Base-by-base conservation (phyloP, 2,888 invertebrate genomes). In the Microctonus aethiopoides region DNA sequence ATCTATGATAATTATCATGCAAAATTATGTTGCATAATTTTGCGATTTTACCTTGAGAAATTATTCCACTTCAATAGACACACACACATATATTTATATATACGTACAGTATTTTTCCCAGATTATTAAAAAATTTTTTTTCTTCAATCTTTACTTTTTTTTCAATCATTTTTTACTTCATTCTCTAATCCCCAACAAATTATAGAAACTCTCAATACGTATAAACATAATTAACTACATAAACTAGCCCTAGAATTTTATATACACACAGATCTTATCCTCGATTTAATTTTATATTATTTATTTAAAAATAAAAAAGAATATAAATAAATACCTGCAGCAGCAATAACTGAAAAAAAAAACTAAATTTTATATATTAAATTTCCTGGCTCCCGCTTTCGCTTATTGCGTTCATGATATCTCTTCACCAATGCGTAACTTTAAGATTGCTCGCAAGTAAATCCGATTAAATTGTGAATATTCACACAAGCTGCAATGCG, bases 401-500 rank as follows among this genome's bases (percentile, higher is more conserved):
- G 4, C n/a, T n/a, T n/a, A n/a, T n/a, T 9, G 24, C 9, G 20
- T 39, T 39, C 39, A 36, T 22, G 39, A n/a, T 65, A 9, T 32
- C 34, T 7, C 20, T 16, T 2, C 4, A 39, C 36, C 56, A 64
- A 51, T 54, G 51, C 39, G 36, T 39, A 51, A 70, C 54, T 70
- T 70, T 70, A 70, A 41, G 66, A 70, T 65, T 24, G 39, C 32
- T 36, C 54, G 36, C 51, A 69, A 73, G 71, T 67, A 73, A 76
- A 76, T 74, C 76, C 76, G 76, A 76, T 76, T 76, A 76, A 76
- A 73, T 62, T 65, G 69, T 68, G 68, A 62, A 68, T 62, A 62
- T 39, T 26, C 24, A 34, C 24, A 34, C 36, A 22, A 51, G 13
- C n/a, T 65, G 34, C n/a, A n/a, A n/a, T n/a, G n/a, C n/a, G n/a